These are phyloP conservation scores for Drosophila lini DNA, from an alignment of 1,140 invertebrate species.

Conservation along the genomic window DNA sequence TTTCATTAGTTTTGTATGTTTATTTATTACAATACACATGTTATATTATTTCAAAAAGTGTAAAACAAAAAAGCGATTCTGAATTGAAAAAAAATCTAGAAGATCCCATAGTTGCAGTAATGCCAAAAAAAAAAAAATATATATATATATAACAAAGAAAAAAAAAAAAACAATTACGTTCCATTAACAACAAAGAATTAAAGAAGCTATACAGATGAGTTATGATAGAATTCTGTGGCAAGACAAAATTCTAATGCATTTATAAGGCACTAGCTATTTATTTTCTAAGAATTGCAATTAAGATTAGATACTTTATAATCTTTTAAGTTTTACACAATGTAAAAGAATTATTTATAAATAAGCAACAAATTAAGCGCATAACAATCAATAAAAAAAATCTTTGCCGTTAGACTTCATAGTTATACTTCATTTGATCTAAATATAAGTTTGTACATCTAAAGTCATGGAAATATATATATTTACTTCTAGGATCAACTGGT, in stretches of 20 bases:
- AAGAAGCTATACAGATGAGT: background rate
- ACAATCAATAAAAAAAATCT: slow-evolving; percentile 70
- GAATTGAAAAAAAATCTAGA: background rate
- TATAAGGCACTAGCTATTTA: slow-evolving; percentile 27
- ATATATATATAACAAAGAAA: background rate
- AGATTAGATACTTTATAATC: slow-evolving; percentile 8
- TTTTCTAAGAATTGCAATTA: slow-evolving; percentile 22
- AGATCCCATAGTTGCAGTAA: background rate
- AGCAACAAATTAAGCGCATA: slow-evolving; percentile 77
- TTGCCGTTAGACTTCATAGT: slow-evolving; percentile 58
- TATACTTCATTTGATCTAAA: slow-evolving; percentile 27
- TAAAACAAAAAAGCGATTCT: background rate
- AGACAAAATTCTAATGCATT: slow-evolving; percentile 3
- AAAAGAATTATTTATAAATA: slow-evolving; percentile 68
- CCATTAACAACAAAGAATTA: background rate
- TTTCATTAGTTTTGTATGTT: background rate
- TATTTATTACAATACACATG: background rate
- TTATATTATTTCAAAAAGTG: background rate
- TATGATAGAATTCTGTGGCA: background rate
- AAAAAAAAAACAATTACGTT: background rate
- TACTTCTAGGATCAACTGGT: slow-evolving; percentile 68
- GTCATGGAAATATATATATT: slow-evolving; percentile 28
- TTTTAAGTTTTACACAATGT: slow-evolving; percentile 10
- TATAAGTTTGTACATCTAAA: slow-evolving; percentile 33
- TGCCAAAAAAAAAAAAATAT: background rate